These are phyloP conservation scores for Rhingia rostrata DNA, from an alignment of 2,888 invertebrate genomes.

Conservation along the genomic window DNA sequence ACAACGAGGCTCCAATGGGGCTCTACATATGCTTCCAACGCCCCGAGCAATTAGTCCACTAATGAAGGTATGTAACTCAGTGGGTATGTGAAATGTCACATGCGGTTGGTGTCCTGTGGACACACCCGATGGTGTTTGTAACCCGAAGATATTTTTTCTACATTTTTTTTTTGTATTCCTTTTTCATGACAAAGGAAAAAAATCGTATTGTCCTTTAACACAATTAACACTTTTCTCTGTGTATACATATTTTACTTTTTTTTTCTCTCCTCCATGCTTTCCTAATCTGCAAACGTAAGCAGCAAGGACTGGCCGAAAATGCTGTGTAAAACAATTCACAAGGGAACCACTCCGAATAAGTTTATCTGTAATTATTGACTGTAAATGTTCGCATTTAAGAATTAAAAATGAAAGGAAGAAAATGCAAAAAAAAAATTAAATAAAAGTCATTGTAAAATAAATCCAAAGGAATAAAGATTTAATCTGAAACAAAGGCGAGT, in stretches of 20 bases:
- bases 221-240: constrained; percentile 31
- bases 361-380: constrained; percentile 65
- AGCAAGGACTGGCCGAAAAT: constrained; percentile 82
- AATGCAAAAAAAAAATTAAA: constrained; percentile 27
- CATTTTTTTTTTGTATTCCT: constrained; percentile 19
- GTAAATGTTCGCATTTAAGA: constrained; percentile 66
- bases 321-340: constrained; percentile 78
- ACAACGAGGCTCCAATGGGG: constrained; percentile 82
- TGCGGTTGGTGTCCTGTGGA: constrained; percentile 25
- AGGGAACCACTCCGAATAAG: constrained; percentile 44
- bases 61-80: constrained; percentile 80
- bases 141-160: constrained; percentile 41
- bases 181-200: constrained; percentile 16
- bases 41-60: constrained; percentile 82
- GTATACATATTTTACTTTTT: neutral
- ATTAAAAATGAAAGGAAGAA: constrained; percentile 30
- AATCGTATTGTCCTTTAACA: constrained; percentile 22
- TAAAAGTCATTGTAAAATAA: constrained; percentile 48
- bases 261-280: constrained; percentile 30
- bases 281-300: constrained; percentile 25
- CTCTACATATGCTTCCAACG: constrained; percentile 80
- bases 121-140: constrained; percentile 19
- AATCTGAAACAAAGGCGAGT: constrained; percentile 21
- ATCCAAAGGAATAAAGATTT: constrained; percentile 35
- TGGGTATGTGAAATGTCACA: neutral